Percentiles rank a stretch among this genome's conserved stretches.
Conservation (phyloP, 2,113 vertebrate species). For the Cercocebus atys region DNA sequence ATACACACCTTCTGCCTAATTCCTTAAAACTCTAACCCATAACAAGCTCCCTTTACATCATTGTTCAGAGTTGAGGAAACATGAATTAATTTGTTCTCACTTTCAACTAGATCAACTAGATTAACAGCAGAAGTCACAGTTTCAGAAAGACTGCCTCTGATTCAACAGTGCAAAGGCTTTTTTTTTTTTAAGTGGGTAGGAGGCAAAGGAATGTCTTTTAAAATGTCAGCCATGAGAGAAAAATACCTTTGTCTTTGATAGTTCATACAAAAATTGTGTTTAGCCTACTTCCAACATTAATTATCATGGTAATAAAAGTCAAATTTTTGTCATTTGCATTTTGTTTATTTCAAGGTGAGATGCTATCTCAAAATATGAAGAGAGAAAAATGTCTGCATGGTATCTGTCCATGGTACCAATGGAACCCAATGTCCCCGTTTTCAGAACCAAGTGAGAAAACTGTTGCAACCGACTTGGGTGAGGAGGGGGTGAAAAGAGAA, state of each 20-base stretch:
- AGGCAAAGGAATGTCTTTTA: slow-evolving; percentile 6
- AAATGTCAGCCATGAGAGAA: background rate
- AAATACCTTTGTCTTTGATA: background rate
- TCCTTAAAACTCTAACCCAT: slow-evolving; percentile 13
- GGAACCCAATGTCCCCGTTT: background rate
- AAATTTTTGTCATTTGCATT: background rate
- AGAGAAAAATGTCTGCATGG: background rate
- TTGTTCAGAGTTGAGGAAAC: slow-evolving; percentile 32
- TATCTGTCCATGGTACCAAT: slow-evolving; percentile 74
- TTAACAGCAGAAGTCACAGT: background rate
- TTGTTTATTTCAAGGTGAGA: background rate
- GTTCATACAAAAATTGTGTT: background rate
- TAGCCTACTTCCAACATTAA: background rate
- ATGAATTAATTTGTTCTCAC: slow-evolving; percentile 27
- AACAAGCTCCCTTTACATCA: background rate
- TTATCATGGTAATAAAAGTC: background rate
- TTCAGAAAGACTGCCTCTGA: background rate
- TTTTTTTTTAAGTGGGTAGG: background rate
- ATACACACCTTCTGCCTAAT: background rate
- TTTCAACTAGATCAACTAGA: slow-evolving; percentile 31
- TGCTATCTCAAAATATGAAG: background rate
- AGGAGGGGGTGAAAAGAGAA: background rate
- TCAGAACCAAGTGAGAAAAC: background rate
- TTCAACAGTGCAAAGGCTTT: background rate
- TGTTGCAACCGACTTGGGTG: background rate